phyloP scores from a whole-genome alignment of 92 coral and sea anemone genomes.

The Zoanthus sansibaricus region DNA sequence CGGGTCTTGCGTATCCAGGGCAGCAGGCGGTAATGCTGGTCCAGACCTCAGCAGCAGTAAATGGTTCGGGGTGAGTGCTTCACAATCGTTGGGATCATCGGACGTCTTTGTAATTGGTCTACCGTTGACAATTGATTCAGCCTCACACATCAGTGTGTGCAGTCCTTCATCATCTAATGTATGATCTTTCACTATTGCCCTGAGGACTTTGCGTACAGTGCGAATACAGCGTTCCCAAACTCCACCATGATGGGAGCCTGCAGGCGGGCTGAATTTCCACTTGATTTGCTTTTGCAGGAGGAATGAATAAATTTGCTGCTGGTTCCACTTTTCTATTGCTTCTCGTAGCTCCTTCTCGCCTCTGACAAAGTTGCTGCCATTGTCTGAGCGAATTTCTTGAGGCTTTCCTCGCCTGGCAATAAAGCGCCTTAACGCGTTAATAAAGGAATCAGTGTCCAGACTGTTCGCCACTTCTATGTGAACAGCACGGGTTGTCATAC shows the following conservation, averaged over 20 bases:
- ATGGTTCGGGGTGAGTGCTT: conserved; percentile 71
- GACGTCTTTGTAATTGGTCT: conserved; percentile 62
- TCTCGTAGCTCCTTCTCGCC: conserved; percentile 52
- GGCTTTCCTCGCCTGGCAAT: conserved; percentile 34
- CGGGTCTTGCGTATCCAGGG: conserved; percentile 53
- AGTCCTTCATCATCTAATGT: conserved; percentile 68
- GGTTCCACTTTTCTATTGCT: conserved; percentile 41
- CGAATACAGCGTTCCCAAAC: conserved; percentile 64
- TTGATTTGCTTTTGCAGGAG: conserved; percentile 53
- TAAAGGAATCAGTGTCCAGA: conserved; percentile 39
- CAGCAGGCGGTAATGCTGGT: conserved; percentile 61
- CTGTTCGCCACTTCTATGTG: conserved; percentile 56
- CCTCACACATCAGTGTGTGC: conserved; percentile 64
- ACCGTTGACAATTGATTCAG: conserved; percentile 50
- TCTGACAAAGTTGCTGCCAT: conserved; percentile 44
- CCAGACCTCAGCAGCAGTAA: conserved; percentile 61
- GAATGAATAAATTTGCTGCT: conserved; percentile 48
- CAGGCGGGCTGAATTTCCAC: conserved; percentile 65
- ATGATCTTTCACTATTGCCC: conserved; percentile 64
- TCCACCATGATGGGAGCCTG: conserved; percentile 56
- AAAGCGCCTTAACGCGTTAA: conserved; percentile 34
- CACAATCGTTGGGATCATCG: conserved; percentile 63
- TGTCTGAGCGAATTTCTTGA: conserved; percentile 41
- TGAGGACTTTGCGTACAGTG: conserved; percentile 66
- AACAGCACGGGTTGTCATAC: conserved; percentile 36